Conservation (phyloP, 2,113 vertebrate genomes). For the Psophia crepitans region DNA sequence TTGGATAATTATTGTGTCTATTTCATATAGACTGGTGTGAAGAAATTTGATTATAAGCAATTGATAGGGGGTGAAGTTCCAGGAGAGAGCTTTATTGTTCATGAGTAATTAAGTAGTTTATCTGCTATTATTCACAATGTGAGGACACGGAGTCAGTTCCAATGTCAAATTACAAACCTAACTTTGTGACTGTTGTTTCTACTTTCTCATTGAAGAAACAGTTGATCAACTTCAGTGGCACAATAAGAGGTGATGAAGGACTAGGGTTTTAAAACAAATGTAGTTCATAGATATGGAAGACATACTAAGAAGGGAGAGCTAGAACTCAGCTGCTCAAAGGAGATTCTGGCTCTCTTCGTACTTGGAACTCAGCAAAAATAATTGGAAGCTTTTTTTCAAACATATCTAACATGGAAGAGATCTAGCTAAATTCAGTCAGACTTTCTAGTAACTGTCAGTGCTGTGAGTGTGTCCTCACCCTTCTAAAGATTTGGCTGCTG, state of each 20-base stretch:
- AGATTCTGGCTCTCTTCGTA: neutral
- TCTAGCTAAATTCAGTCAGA: neutral
- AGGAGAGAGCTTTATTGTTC: neutral
- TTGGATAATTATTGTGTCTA: neutral
- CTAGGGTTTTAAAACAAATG: neutral
- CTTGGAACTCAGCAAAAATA: neutral
- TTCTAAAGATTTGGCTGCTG: neutral
- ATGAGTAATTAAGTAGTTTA: neutral
- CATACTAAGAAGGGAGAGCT: neutral
- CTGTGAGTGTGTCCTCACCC: rapidly evolving
- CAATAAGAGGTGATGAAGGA: neutral
- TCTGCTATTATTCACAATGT: neutral
- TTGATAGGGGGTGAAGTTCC: neutral
- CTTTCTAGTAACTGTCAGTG: neutral
- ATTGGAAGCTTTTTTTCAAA: neutral
- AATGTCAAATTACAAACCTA: neutral
- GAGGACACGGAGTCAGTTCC: neutral
- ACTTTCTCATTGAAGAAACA: neutral
- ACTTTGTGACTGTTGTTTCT: neutral
- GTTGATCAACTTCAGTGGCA: neutral
- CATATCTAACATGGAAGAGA: too few relatives aligned
- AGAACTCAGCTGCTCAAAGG: neutral
- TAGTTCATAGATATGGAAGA: neutral
- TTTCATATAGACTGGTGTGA: neutral
- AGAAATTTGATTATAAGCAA: neutral